Conservation (phyloP, 23 tunicate genomes). For the Styela plicata region DNA sequence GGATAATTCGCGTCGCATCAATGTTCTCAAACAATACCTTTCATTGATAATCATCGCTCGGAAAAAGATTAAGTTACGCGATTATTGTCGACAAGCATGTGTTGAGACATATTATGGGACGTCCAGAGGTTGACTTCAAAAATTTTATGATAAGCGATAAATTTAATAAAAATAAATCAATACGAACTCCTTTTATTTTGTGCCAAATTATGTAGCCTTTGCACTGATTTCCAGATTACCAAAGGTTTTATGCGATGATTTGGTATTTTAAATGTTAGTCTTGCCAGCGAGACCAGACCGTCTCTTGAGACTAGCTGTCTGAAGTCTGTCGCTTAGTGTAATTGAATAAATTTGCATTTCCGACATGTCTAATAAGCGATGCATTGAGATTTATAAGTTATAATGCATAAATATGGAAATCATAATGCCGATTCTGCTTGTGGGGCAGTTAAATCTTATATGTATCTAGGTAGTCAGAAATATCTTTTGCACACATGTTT, state of each 20-base stretch:
- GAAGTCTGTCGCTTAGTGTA: background rate
- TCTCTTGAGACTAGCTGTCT: background rate
- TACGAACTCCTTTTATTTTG: background rate
- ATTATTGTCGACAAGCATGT: background rate
- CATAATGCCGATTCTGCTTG: too few species aligned
- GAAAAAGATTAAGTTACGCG: background rate
- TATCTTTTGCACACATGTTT: too few species aligned
- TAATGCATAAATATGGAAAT: too few species aligned
- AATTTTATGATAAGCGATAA: too few species aligned
- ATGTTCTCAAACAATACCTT: background rate
- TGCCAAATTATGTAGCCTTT: background rate
- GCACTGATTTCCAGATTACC: background rate
- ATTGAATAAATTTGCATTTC: too few species aligned
- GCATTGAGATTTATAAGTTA: too few species aligned
- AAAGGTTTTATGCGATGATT: background rate
- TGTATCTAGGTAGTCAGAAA: too few species aligned
- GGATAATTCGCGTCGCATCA: background rate
- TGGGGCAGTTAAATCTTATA: too few species aligned
- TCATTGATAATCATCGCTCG: background rate
- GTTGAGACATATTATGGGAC: background rate
- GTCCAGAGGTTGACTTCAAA: background rate
- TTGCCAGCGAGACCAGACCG: background rate
- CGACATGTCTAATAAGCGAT: background rate
- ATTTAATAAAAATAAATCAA: background rate
- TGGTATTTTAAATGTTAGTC: background rate